A percentile compares a stretch with the other conserved stretches of the same genome.
phyloP scores from a whole-genome alignment of 2,113 vertebrate species.

The Fregetta grallaria region DNA sequence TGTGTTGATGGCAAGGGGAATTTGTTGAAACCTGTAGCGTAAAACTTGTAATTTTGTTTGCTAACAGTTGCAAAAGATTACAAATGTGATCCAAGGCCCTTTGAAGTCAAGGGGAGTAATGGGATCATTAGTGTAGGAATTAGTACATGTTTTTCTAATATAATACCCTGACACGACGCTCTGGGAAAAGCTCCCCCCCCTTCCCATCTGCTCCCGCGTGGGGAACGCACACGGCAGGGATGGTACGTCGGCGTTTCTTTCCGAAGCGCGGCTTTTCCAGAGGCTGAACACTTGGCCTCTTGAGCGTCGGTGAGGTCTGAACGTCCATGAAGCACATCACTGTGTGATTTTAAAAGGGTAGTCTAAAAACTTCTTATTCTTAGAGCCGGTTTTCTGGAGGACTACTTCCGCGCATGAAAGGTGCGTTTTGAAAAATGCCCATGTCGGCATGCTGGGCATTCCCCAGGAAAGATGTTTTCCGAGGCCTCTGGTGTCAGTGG shows the following conservation, averaged over 20 bases:
- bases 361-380: background rate
- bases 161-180: background rate
- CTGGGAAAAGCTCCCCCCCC: background rate
- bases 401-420: background rate
- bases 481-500: background rate
- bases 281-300: background rate
- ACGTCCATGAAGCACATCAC: background rate
- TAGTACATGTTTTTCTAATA: background rate
- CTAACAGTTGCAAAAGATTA: constrained; percentile 36
- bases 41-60: constrained; percentile 65
- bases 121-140: constrained; percentile 41
- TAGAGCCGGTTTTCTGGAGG: background rate
- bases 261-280: background rate
- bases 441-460: accelerated
- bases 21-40: constrained; percentile 52
- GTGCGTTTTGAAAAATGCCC: background rate
- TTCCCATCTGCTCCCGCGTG: background rate
- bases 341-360: background rate
- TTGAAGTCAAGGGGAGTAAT: constrained; percentile 41
- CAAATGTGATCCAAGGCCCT: constrained; percentile 1
- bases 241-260: background rate
- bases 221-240: background rate
- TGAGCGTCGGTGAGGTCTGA: background rate
- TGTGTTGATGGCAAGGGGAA: background rate
- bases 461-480: background rate